A percentile compares a stretch with the other conserved stretches of the same genome.
phyloP scores from a whole-genome alignment of 2,113 vertebrate species.

The Cranoglanis bouderius region DNA sequence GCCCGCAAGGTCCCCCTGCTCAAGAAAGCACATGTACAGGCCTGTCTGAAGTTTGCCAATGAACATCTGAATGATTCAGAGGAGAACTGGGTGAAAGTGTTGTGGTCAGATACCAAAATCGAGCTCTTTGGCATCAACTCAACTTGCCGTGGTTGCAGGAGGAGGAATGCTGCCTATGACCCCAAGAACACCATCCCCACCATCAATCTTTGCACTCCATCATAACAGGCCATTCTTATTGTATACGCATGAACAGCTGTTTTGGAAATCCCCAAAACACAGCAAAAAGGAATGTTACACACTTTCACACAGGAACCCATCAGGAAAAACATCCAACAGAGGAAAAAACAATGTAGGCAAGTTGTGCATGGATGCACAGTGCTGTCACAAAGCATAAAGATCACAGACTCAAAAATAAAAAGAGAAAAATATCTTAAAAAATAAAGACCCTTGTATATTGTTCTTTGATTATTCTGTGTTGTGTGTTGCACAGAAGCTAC shows the following conservation, averaged over 20 bases:
- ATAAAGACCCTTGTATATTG: neutral
- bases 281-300: neutral
- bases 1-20: no score
- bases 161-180: no score
- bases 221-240: neutral
- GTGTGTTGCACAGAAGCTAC: neutral
- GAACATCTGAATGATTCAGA: no score
- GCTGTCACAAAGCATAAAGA: neutral
- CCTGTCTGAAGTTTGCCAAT: no score
- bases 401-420: neutral
- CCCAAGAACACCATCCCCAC: no score
- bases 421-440: neutral
- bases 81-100: no score
- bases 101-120: no score
- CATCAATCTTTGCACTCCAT: neutral
- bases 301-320: neutral
- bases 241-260: neutral
- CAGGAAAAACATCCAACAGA: neutral
- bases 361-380: constrained; percentile 4
- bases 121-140: no score
- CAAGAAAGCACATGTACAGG: no score
- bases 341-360: neutral
- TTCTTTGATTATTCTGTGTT: neutral
- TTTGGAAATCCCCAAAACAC: neutral
- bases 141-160: no score